A percentile compares a stretch with the other conserved stretches of the same genome.
phyloP scores from a whole-genome alignment of 1,140 invertebrate genomes.

The Neodiprion lecontei region DNA sequence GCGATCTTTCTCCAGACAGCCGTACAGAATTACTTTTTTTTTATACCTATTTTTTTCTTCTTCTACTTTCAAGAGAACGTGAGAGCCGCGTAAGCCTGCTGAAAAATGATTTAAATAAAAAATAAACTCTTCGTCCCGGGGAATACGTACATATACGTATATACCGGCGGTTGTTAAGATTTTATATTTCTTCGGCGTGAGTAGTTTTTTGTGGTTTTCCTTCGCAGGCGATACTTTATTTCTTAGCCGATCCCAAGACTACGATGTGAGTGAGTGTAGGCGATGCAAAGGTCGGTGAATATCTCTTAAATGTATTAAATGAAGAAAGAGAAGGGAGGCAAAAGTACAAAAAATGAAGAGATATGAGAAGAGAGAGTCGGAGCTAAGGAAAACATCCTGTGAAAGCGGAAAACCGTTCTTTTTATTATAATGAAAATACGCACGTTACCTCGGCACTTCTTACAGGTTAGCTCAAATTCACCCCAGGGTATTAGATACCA shows the following conservation, averaged over 20 bases:
- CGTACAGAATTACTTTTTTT: too few relatives aligned
- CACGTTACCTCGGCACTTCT: neutral
- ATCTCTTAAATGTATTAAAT: neutral
- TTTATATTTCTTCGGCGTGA: neutral
- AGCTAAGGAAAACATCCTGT: neutral
- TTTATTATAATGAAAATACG: slow-evolving; percentile 1
- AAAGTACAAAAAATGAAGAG: neutral
- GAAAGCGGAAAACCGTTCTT: neutral
- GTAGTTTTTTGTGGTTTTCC: neutral
- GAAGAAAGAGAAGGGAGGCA: neutral
- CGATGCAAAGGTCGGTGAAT: neutral
- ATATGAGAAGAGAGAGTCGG: neutral
- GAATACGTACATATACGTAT: too few relatives aligned
- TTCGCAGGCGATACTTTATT: neutral
- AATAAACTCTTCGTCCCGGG: too few relatives aligned
- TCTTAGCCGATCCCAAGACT: neutral
- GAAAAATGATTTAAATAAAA: too few relatives aligned
- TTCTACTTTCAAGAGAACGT: too few relatives aligned
- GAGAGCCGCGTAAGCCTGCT: too few relatives aligned
- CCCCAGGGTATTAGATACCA: too few relatives aligned
- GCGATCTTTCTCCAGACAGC: too few relatives aligned
- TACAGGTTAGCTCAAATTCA: neutral
- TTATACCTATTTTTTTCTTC: too few relatives aligned
- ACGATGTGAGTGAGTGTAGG: neutral
- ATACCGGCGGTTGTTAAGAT: neutral